phyloP scores from a whole-genome alignment of 2,888 invertebrate genomes.

The Teleiodes luculella region DNA sequence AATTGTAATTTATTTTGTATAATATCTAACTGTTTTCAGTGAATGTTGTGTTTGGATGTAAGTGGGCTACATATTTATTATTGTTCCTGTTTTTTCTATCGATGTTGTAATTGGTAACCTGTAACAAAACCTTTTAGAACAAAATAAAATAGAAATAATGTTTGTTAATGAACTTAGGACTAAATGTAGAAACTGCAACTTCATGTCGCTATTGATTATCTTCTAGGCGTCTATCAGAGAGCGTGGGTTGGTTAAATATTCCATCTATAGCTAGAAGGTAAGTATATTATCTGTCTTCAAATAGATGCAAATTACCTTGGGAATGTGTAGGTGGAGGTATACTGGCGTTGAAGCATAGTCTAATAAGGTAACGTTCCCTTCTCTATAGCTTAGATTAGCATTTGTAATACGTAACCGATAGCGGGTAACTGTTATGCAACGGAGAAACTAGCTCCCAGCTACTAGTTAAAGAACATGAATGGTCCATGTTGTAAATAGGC shows the following conservation, averaged over 20 bases:
- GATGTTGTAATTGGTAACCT: no score
- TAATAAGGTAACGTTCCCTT: slow-evolving; percentile 1
- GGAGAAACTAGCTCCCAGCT: neutral
- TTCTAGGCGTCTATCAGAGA: no score
- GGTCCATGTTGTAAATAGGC: neutral
- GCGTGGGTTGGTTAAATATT: neutral
- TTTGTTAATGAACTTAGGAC: no score
- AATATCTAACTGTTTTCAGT: no score
- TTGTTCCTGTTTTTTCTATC: no score
- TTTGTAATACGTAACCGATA: slow-evolving; percentile 10
- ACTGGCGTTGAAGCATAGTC: neutral
- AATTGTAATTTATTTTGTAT: no score
- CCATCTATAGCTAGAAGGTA: neutral
- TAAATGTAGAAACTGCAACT: no score
- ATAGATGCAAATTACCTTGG: slow-evolving; percentile 18
- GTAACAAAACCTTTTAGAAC: no score
- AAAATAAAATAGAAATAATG: no score
- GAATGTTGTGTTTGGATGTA: no score
- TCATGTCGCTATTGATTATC: no score
- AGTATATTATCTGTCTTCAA: slow-evolving; percentile 10
- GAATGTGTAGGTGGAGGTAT: slow-evolving; percentile 1
- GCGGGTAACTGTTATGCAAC: slow-evolving; percentile 4
- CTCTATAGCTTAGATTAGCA: slow-evolving; percentile 1
- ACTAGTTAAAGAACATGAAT: neutral
- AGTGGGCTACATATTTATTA: no score